phyloP scores from a whole-genome alignment of 1,140 invertebrate genomes.

The Drosophila nannoptera region DNA sequence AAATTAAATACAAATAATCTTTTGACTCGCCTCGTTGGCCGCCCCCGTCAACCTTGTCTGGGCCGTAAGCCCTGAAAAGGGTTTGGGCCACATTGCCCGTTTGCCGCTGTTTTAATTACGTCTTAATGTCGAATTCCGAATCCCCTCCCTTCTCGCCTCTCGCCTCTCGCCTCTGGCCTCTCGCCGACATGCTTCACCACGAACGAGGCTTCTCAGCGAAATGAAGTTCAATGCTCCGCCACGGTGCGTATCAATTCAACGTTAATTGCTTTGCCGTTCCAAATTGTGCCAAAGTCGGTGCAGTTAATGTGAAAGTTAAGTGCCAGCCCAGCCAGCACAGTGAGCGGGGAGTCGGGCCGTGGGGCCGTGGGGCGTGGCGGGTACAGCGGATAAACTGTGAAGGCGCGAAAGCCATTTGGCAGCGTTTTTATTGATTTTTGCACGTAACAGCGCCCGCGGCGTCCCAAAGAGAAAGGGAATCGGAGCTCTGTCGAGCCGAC shows the following conservation, averaged over 20 bases:
- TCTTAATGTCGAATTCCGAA: conserved; percentile 59
- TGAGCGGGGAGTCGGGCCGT: not conserved
- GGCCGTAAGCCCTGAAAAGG: conserved; percentile 17
- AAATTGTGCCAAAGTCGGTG: conserved; percentile 40
- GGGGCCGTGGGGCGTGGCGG: not conserved
- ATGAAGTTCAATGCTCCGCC: conserved; percentile 40
- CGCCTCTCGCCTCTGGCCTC: not conserved
- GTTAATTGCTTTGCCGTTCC: conserved; percentile 64
- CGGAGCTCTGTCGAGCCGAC: conserved; percentile 10
- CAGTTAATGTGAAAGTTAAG: conserved; percentile 45
- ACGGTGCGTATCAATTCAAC: conserved; percentile 68
- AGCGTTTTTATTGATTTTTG: conserved; percentile 59
- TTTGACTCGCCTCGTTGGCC: conserved; percentile 54
- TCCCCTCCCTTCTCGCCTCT: not conserved
- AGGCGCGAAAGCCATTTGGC: conserved; percentile 65
- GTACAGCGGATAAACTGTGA: conserved; percentile 62
- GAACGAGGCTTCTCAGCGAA: conserved; percentile 4
- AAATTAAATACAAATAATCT: conserved; percentile 78
- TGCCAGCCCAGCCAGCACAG: conserved; percentile 11
- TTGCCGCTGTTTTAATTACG: conserved; percentile 78
- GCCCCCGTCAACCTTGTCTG: not conserved
- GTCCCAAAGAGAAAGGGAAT: not conserved
- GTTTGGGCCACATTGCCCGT: conserved; percentile 34
- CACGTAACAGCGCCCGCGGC: conserved; percentile 22
- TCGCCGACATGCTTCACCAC: not conserved